phyloP scores from a whole-genome alignment of 2,888 invertebrate genomes.

The Ecliptopera silaceata region DNA sequence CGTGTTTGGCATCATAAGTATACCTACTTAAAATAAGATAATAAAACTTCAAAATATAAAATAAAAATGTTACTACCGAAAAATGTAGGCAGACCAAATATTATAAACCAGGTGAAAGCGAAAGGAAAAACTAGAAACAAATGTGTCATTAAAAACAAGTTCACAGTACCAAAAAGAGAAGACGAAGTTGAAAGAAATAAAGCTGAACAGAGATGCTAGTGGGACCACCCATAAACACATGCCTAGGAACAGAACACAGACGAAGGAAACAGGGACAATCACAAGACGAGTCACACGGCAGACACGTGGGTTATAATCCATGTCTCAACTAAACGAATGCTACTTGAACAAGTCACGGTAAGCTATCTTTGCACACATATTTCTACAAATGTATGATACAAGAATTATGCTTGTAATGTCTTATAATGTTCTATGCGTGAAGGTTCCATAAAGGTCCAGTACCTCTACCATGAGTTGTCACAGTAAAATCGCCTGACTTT shows the following conservation, averaged over 20 bases:
- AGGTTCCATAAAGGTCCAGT: not conserved
- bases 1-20: slow-evolving; percentile 4
- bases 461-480: no score
- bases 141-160: slow-evolving; percentile 28
- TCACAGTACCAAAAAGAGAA: slow-evolving; percentile 17
- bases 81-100: slow-evolving; percentile 36
- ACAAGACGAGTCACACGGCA: slow-evolving; percentile 58
- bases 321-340: slow-evolving; percentile 59
- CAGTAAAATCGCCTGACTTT: no score
- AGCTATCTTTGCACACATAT: slow-evolving; percentile 1
- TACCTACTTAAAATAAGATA: slow-evolving; percentile 10
- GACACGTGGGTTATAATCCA: slow-evolving; percentile 56
- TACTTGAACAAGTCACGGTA: slow-evolving; percentile 63
- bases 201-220: slow-evolving; percentile 46
- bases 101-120: slow-evolving; percentile 39
- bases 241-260: slow-evolving; percentile 55
- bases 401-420: not conserved
- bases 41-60: slow-evolving; percentile 12
- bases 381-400: not conserved
- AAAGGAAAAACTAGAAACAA: slow-evolving; percentile 42
- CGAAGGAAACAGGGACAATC: slow-evolving; percentile 45
- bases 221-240: slow-evolving; percentile 64
- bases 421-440: not conserved
- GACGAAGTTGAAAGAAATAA: slow-evolving; percentile 31
- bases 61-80: slow-evolving; percentile 19